phyloP scores from a whole-genome alignment of 2,113 vertebrate species.

The Malurus alboscapulatus region DNA sequence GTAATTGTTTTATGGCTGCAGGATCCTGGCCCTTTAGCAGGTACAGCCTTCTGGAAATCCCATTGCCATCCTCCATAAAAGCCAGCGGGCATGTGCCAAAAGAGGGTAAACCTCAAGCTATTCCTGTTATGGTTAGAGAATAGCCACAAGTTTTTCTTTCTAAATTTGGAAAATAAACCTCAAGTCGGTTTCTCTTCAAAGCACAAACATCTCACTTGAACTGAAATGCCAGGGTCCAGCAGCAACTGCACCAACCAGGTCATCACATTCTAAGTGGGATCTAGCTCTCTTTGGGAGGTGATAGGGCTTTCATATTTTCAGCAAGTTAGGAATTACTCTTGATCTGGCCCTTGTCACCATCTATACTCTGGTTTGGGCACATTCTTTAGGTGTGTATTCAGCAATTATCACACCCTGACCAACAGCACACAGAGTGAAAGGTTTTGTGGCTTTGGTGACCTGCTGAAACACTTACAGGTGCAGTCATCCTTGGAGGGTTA shows the following conservation, averaged over 20 bases:
- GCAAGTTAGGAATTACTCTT: neutral
- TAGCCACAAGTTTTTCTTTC: neutral
- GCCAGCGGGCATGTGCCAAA: neutral
- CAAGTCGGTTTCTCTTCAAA: neutral
- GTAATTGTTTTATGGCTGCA: neutral
- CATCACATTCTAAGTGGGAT: neutral
- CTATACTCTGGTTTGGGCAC: neutral
- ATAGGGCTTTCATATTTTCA: neutral
- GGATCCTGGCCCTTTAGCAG: neutral
- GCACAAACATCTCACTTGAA: neutral
- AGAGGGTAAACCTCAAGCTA: neutral
- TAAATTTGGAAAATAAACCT: neutral
- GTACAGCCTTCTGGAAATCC: neutral
- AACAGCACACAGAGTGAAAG: neutral
- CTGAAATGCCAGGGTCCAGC: neutral
- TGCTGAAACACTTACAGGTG: neutral
- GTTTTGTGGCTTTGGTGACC: neutral
- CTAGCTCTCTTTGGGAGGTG: neutral
- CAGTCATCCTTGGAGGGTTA: conserved; percentile 8
- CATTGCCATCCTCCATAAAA: neutral
- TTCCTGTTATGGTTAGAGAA: neutral
- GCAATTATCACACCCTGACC: neutral
- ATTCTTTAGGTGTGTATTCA: neutral
- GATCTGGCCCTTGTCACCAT: neutral
- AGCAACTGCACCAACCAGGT: neutral